phyloP scores from a whole-genome alignment of 2,113 vertebrate genomes.

The Cercocebus atys region DNA sequence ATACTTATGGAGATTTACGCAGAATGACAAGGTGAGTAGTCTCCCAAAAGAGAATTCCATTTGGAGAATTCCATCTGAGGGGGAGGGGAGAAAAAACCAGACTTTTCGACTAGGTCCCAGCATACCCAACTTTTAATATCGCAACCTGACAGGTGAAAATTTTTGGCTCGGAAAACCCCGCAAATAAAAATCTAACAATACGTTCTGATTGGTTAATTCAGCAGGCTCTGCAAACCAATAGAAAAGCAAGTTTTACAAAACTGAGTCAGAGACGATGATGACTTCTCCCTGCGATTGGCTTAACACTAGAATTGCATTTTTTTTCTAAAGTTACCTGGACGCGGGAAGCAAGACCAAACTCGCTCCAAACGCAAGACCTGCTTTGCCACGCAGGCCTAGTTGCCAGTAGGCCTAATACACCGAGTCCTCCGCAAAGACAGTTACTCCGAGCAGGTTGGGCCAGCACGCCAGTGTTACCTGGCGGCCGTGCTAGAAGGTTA shows the following conservation, averaged over 20 bases:
- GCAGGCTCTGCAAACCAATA: not conserved
- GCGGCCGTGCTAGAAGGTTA: not conserved
- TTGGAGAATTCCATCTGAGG: too few relatives aligned
- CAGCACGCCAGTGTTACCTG: accelerated
- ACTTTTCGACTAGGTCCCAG: not conserved
- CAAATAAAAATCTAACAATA: accelerated
- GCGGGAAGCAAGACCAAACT: accelerated
- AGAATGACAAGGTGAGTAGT: not conserved
- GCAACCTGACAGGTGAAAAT: not conserved
- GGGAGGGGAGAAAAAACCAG: accelerated
- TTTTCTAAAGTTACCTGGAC: accelerated
- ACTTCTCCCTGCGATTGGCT: accelerated
- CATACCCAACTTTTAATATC: not conserved
- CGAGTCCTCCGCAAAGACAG: not conserved
- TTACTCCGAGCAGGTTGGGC: accelerated
- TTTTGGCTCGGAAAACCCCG: not conserved
- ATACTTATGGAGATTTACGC: not conserved
- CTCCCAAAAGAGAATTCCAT: accelerated
- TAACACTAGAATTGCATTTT: accelerated
- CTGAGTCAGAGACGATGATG: not conserved
- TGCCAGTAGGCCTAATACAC: not conserved
- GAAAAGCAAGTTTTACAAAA: not conserved
- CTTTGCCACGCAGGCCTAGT: not conserved
- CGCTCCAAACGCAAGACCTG: not conserved
- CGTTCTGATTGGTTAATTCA: not conserved